These are phyloP conservation scores for Heteractis magnifica DNA, from an alignment of 92 coral and sea anemone species.

Conservation along the genomic window DNA sequence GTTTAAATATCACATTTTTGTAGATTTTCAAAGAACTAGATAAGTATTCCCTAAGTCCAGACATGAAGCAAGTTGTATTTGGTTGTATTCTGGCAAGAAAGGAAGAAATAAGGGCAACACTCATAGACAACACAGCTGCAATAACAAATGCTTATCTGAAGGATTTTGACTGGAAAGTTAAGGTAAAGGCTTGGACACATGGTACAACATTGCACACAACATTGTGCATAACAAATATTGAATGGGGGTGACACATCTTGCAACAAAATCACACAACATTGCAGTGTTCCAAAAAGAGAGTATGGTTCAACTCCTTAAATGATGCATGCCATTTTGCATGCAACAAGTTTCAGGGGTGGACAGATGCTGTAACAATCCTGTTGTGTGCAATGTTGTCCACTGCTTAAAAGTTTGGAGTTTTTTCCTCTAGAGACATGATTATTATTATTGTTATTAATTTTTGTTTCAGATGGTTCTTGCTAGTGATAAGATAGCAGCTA, in stretches of 20 bases:
- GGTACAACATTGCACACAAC: no score
- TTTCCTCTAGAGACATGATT: not conserved
- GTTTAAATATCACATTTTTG: not conserved
- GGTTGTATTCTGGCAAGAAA: constrained; percentile 80
- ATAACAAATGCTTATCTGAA: constrained; percentile 78
- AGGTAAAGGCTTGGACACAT: constrained; percentile 45
- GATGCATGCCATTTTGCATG: no score
- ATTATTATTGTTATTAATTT: not conserved
- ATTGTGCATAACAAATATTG: no score
- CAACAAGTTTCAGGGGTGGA: no score
- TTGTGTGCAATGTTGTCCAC: not conserved
- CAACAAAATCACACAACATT: no score
- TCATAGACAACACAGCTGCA: constrained; percentile 70
- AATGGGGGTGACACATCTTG: no score
- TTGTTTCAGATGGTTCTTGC: constrained; percentile 80
- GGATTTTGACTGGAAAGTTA: constrained; percentile 99
- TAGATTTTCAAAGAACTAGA: constrained; percentile 78
- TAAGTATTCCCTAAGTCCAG: constrained; percentile 62
- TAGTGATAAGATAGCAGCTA: constrained; percentile 88
- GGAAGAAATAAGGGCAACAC: constrained; percentile 75
- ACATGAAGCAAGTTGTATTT: constrained; percentile 67
- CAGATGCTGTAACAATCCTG: not conserved
- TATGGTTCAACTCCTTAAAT: no score
- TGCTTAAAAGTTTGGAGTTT: not conserved
- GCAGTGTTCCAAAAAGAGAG: no score